Percentiles rank a stretch among this genome's conserved stretches.
Conservation (phyloP, 2,113 vertebrate genomes). For the Scatophagus argus region DNA sequence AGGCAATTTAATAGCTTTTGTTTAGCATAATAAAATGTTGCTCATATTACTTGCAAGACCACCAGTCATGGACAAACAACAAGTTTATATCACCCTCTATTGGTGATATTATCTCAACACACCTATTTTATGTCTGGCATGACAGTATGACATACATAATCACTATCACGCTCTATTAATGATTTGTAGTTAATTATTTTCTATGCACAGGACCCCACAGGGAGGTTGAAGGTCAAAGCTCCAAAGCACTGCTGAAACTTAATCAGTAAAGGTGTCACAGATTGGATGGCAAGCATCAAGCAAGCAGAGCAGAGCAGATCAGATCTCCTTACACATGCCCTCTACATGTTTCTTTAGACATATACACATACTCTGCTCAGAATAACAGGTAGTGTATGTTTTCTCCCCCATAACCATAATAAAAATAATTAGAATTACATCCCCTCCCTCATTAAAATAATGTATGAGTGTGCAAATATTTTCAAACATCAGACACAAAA, state of each 20-base stretch:
- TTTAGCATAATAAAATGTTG: not conserved
- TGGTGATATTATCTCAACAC: slow-evolving; percentile 44
- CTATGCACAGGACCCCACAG: not conserved
- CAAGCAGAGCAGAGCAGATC: not conserved
- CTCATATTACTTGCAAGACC: not conserved
- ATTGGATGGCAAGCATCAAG: not conserved
- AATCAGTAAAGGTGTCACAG: not conserved
- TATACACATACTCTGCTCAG: not conserved
- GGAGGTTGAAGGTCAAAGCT: not conserved
- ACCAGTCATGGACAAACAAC: not conserved
- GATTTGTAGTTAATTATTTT: not conserved
- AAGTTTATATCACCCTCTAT: slow-evolving; percentile 60
- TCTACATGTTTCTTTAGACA: not conserved
- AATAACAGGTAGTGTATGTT: not conserved
- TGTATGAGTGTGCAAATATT: not conserved
- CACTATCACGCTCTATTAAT: not conserved
- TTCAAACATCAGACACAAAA: not conserved
- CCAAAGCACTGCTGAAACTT: not conserved
- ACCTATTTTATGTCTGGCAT: not conserved
- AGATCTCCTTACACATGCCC: not conserved
- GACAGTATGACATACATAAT: not conserved
- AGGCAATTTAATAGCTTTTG: not conserved
- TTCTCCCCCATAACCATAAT: not conserved
- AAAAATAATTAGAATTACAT: not conserved
- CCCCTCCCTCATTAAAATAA: not conserved